Conservation (phyloP, 30 jellyfish, hydroid and myxozoan species). For the Cassiopea xamachana region DNA sequence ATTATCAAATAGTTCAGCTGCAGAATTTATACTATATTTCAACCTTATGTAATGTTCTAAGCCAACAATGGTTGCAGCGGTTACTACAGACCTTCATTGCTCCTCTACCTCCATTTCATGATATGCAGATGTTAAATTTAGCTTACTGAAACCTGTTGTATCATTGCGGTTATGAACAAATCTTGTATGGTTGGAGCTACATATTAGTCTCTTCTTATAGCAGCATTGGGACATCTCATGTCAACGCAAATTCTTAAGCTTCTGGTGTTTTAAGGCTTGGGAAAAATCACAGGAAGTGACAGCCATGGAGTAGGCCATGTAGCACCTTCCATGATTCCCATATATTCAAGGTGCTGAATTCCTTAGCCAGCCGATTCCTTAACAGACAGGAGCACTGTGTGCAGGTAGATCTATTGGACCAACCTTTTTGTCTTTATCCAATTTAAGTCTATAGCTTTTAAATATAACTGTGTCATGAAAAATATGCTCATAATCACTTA, state of each 20-base stretch:
- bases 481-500: not conserved
- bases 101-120: conserved; percentile 46
- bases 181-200: not conserved
- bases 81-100: conserved; percentile 3
- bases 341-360: conserved; percentile 10
- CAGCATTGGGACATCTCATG: not conserved
- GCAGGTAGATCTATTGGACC: conserved; percentile 10
- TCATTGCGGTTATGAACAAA: not conserved
- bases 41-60: not conserved
- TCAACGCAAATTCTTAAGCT: not conserved
- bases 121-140: not conserved
- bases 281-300: conserved; percentile 7
- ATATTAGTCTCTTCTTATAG: not conserved
- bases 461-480: conserved; percentile 5
- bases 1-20: not conserved
- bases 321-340: conserved; percentile 17
- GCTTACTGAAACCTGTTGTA: not conserved
- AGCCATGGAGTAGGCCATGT: conserved; percentile 38
- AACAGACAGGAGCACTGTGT: conserved; percentile 3
- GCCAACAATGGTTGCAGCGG: conserved; percentile 24
- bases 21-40: not conserved
- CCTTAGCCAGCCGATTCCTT: conserved; percentile 11
- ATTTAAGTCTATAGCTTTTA: conserved; percentile 2
- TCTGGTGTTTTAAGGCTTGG: conserved; percentile 4
- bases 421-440: conserved; percentile 3